A percentile compares a stretch with the other conserved stretches of the same genome.
Evolutionary conservation across 2,888 invertebrate species (phyloP).

Genomic region (Drosophila sordidapex): DNA sequence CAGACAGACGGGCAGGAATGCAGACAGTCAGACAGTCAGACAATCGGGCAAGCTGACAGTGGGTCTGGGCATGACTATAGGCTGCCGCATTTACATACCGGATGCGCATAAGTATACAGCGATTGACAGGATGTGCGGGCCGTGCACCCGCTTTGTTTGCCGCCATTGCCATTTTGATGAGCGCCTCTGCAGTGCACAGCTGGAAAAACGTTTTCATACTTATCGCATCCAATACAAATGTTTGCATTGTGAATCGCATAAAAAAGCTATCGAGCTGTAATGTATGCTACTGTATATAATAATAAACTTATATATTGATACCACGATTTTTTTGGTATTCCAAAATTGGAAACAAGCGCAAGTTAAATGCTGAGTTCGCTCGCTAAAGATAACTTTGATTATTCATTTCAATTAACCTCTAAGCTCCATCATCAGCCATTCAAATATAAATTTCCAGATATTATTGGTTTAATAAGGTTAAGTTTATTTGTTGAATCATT

Average conservation of each 20-base stretch:
- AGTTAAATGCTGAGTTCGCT: too few relatives aligned
- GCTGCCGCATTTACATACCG: slow-evolving; percentile 66
- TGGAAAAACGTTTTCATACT: slow-evolving; percentile 32
- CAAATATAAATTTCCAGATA: neutral
- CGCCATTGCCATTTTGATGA: slow-evolving; percentile 33
- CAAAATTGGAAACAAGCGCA: neutral
- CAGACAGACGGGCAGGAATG: slow-evolving; percentile 12
- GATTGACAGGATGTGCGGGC: slow-evolving; percentile 79
- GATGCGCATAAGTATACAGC: slow-evolving; percentile 75
- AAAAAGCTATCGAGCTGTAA: slow-evolving; percentile 2
- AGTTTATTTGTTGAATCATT: neutral
- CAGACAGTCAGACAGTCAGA: slow-evolving; percentile 8
- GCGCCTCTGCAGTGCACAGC: slow-evolving; percentile 41
- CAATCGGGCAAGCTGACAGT: slow-evolving; percentile 8
- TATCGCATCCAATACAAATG: slow-evolving; percentile 52
- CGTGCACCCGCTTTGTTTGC: slow-evolving; percentile 69
- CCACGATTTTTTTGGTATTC: neutral
- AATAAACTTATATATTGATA: neutral
- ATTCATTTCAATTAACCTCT: neutral
- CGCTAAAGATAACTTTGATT: neutral
- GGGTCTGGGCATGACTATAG: slow-evolving; percentile 43
- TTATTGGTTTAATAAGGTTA: neutral
- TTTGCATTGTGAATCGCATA: slow-evolving; percentile 17
- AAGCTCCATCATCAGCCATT: neutral
- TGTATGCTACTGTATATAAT: neutral